A percentile compares a stretch with the other conserved stretches of the same genome.
These are phyloP conservation scores for Myripristis jacobus DNA, from an alignment of 2,797 vertebrate species.

Conservation along the genomic window DNA sequence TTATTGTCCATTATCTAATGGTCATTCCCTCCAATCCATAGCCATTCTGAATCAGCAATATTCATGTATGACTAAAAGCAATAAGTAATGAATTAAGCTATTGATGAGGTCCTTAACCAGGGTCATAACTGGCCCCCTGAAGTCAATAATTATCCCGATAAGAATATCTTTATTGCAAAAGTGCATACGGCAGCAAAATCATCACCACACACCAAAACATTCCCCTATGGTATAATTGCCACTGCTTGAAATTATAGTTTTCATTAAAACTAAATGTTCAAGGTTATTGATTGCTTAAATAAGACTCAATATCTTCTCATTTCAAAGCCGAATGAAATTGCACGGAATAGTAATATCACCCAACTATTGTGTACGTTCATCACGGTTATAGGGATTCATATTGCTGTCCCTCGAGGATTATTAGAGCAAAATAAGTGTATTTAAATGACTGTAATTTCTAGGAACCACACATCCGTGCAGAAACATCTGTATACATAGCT, in stretches of 20 bases:
- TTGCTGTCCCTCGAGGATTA: conserved; percentile 76
- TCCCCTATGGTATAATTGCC: conserved; percentile 84
- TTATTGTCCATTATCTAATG: conserved; percentile 76
- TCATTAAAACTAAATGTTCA: conserved; percentile 87
- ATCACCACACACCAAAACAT: conserved; percentile 82
- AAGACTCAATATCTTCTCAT: conserved; percentile 85
- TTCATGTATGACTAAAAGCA: conserved; percentile 77
- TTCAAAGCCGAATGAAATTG: conserved; percentile 83
- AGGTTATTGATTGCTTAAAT: conserved; percentile 88
- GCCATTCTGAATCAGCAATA: conserved; percentile 82
- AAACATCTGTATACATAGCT: conserved; percentile 72
- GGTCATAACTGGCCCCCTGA: conserved; percentile 84
- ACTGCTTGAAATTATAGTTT: conserved; percentile 87
- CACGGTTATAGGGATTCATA: conserved; percentile 75
- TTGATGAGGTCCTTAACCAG: conserved; percentile 86
- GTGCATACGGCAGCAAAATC: conserved; percentile 83
- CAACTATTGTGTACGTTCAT: conserved; percentile 80
- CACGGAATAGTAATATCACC: conserved; percentile 82
- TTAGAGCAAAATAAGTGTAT: conserved; percentile 81
- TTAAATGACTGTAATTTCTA: conserved; percentile 81
- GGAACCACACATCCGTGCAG: conserved; percentile 68
- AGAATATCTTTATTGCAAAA: conserved; percentile 87
- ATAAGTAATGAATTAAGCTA: conserved; percentile 86
- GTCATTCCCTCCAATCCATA: conserved; percentile 76
- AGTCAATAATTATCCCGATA: conserved; percentile 87